Evolutionary conservation across 2,797 vertebrate species (phyloP).

Genomic region (Syncerus caffer): DNA sequence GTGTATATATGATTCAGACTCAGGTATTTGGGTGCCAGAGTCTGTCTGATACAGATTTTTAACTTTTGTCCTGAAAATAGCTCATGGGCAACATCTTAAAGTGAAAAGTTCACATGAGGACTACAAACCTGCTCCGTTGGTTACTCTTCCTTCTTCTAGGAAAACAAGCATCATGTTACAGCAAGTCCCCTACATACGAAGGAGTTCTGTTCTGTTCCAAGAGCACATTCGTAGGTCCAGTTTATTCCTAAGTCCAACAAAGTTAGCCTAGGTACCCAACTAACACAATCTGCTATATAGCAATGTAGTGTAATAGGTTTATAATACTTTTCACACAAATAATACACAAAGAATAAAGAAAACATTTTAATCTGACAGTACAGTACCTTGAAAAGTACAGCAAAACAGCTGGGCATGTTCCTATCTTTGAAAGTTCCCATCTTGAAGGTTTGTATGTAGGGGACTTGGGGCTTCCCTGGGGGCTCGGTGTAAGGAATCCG

Average conservation of each 20-base stretch:
- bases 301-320: background rate
- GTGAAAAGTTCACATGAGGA: rapidly evolving
- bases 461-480: background rate
- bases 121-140: background rate
- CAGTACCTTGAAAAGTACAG: background rate
- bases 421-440: background rate
- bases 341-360: background rate
- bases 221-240: background rate
- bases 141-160: background rate
- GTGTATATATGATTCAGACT: background rate
- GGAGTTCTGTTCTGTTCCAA: background rate
- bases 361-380: background rate
- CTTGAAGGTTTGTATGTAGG: background rate
- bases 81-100: background rate
- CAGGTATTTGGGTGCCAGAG: background rate
- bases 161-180: background rate
- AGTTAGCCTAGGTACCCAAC: background rate
- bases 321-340: background rate
- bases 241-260: background rate
- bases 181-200: background rate
- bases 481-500: background rate
- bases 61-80: background rate
- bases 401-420: background rate
- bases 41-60: background rate
- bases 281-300: background rate